Evolutionary conservation across 1,140 invertebrate genomes (phyloP).

Genomic region (Ostrea denselamellosa): DNA sequence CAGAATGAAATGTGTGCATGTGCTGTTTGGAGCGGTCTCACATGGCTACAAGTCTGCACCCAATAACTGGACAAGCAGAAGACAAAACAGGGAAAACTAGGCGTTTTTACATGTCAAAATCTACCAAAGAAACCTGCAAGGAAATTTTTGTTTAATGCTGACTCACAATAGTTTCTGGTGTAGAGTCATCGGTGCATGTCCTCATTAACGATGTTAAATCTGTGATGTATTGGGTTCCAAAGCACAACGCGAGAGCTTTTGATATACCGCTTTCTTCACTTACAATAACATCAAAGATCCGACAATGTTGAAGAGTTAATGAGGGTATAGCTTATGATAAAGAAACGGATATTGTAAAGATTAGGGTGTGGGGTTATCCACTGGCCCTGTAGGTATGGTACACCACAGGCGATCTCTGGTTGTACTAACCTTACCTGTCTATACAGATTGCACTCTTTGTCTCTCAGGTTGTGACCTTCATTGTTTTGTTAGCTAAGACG

Average conservation of each 20-base stretch:
- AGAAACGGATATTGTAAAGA: not conserved
- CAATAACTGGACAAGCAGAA: not conserved
- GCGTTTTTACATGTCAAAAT: not conserved
- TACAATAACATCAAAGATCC: constrained; percentile 25
- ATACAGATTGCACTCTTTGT: not conserved
- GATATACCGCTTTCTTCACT: not conserved
- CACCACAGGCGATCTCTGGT: not conserved
- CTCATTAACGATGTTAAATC: not conserved
- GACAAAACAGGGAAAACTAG: not conserved
- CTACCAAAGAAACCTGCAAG: not conserved
- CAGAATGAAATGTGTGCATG: not conserved
- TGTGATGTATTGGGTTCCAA: constrained; percentile 20
- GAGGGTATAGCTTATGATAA: not conserved
- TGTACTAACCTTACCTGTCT: not conserved
- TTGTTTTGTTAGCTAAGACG: not conserved
- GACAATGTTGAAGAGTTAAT: not conserved
- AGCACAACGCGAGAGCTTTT: not conserved
- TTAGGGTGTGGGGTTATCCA: not conserved
- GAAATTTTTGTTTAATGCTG: not conserved
- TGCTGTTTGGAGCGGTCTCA: not conserved
- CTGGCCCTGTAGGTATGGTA: not conserved
- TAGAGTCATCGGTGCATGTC: not conserved
- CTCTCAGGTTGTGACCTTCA: not conserved
- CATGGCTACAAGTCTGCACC: not conserved
- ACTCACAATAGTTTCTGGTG: not conserved